Percentiles rank a stretch among this genome's conserved stretches.
phyloP scores from a whole-genome alignment of 2,113 vertebrate genomes.

The Daubentonia madagascariensis region DNA sequence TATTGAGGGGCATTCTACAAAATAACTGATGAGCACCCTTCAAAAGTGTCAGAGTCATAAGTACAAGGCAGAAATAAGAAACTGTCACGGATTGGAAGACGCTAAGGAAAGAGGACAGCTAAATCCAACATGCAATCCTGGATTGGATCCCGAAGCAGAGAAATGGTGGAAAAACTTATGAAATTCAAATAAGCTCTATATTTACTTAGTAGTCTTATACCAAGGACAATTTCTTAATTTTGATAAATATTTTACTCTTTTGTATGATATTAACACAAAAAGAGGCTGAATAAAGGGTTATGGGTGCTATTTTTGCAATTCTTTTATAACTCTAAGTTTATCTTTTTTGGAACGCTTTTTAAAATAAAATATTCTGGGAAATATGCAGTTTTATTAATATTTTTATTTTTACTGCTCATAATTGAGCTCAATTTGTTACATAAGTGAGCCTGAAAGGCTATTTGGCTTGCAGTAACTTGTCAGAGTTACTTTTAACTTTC shows the following conservation, averaged over 20 bases:
- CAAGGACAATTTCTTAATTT: not conserved
- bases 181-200: not conserved
- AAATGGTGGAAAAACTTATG: not conserved
- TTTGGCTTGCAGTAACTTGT: not conserved
- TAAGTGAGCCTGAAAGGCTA: not conserved
- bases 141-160: not conserved
- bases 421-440: not conserved
- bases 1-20: not conserved
- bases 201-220: not conserved
- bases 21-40: not conserved
- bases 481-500: not conserved
- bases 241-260: not conserved
- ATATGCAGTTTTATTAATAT: no score
- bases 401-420: not conserved
- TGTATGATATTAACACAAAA: not conserved
- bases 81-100: not conserved
- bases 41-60: not conserved
- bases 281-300: not conserved
- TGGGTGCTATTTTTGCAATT: not conserved
- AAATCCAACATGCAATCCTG: not conserved
- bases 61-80: not conserved
- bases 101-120: not conserved
- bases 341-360: not conserved
- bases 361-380: not conserved
- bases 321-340: not conserved